These are phyloP conservation scores for Misgurnus mizolepis DNA, from an alignment of 2,113 vertebrate species.

Conservation along the genomic window DNA sequence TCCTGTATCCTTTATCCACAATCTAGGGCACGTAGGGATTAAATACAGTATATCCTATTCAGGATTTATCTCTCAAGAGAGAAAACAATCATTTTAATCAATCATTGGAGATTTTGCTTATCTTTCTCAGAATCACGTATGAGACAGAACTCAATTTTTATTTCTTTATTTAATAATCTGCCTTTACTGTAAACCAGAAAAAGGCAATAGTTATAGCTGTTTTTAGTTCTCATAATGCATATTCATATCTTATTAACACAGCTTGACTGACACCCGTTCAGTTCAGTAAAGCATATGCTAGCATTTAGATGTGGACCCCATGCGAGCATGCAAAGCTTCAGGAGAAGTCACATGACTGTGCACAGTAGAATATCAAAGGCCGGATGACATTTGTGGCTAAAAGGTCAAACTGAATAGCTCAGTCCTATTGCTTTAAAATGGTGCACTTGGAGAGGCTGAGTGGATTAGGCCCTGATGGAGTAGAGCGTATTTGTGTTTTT, in stretches of 20 bases:
- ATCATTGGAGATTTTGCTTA: constrained; percentile 18
- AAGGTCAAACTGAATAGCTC: constrained; percentile 51
- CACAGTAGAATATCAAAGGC: constrained; percentile 33
- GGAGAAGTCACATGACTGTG: constrained; percentile 23
- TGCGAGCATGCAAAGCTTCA: neutral
- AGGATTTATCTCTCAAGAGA: constrained; percentile 17
- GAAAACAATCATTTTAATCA: constrained; percentile 36
- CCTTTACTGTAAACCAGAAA: neutral
- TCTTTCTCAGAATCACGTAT: constrained; percentile 1
- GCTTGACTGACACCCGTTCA: neutral
- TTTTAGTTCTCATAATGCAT: too few species aligned
- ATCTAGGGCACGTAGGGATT: constrained; percentile 51
- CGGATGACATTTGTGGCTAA: constrained; percentile 45
- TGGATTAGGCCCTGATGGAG: neutral
- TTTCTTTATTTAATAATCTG: neutral
- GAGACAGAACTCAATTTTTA: neutral
- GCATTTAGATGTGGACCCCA: constrained; percentile 28
- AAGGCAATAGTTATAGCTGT: neutral
- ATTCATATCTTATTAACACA: neutral
- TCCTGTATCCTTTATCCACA: constrained; percentile 31
- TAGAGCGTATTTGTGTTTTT: neutral
- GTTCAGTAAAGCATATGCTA: constrained; percentile 18
- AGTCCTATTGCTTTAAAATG: neutral
- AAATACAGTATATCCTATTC: constrained; percentile 9
- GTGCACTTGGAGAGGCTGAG: constrained; percentile 3